Conservation (phyloP, 1,140 invertebrate genomes). For the Drosophila quadrilineata region DNA sequence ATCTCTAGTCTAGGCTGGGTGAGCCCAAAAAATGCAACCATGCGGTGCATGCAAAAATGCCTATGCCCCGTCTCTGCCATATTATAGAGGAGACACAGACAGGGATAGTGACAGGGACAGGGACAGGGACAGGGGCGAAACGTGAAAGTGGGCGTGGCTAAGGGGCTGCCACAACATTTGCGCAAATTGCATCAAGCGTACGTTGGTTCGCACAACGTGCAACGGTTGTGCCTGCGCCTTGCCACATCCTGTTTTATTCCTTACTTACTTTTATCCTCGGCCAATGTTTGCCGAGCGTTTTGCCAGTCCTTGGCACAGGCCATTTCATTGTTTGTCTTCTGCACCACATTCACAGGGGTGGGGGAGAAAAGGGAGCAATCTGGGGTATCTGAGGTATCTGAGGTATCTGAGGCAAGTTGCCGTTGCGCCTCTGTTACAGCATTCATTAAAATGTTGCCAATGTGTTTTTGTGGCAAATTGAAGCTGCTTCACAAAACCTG, state of each 20-base stretch:
- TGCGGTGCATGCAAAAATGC: slow-evolving; percentile 77
- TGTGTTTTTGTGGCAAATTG: slow-evolving; percentile 79
- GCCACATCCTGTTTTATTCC: slow-evolving; percentile 38
- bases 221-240: slow-evolving; percentile 10
- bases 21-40: slow-evolving; percentile 76
- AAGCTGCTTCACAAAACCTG: slow-evolving; percentile 48
- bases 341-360: neutral
- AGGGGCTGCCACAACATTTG: slow-evolving; percentile 60
- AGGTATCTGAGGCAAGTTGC: too few relatives aligned
- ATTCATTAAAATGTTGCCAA: slow-evolving; percentile 79
- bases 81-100: too few relatives aligned
- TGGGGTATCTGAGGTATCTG: too few relatives aligned
- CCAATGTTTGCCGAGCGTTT: slow-evolving; percentile 76
- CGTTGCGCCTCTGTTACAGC: slow-evolving; percentile 49
- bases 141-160: too few relatives aligned
- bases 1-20: too few relatives aligned
- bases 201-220: too few relatives aligned
- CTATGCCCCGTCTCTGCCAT: slow-evolving; percentile 42
- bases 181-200: slow-evolving; percentile 1
- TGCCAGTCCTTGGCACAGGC: slow-evolving; percentile 26
- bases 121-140: too few relatives aligned
- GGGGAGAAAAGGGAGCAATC: slow-evolving; percentile 2
- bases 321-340: slow-evolving; percentile 66
- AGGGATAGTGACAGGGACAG: neutral
- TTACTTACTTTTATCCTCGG: slow-evolving; percentile 67